Conservation (phyloP, 2,113 vertebrate genomes). For the Fulica atra region DNA sequence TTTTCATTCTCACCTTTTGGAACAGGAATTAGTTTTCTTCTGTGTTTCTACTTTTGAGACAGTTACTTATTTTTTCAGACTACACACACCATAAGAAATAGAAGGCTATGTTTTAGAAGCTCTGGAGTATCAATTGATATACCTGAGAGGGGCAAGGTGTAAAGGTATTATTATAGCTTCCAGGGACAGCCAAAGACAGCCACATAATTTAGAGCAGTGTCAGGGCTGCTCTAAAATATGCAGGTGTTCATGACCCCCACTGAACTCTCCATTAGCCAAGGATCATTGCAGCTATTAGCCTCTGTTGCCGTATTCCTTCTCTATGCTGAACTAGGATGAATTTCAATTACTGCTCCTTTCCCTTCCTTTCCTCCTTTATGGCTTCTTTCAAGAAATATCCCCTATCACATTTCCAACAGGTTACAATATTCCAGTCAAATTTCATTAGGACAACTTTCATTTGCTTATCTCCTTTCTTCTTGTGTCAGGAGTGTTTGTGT, state of each 20-base stretch:
- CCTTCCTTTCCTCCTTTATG: not conserved
- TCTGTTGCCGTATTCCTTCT: slow-evolving; percentile 32
- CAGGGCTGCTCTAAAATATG: slow-evolving; percentile 48
- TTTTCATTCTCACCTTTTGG: not conserved
- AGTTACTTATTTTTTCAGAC: not conserved
- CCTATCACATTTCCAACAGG: not conserved
- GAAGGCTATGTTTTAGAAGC: not conserved
- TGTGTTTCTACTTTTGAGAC: not conserved
- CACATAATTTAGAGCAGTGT: slow-evolving; percentile 27
- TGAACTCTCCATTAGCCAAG: slow-evolving; percentile 60
- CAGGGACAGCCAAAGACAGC: not conserved
- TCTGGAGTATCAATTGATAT: not conserved
- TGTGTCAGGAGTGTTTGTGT: slow-evolving; percentile 36
- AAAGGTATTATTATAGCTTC: slow-evolving; percentile 3
- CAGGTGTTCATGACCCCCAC: slow-evolving; percentile 48
- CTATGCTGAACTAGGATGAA: slow-evolving; percentile 52
- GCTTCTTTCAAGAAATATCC: slow-evolving; percentile 19
- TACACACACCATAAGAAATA: not conserved
- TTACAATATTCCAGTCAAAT: slow-evolving; percentile 59
- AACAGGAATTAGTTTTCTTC: not conserved
- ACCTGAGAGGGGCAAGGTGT: slow-evolving; percentile 13
- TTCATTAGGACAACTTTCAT: slow-evolving; percentile 28
- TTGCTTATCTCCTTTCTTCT: slow-evolving; percentile 55
- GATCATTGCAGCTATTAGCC: slow-evolving; percentile 67
- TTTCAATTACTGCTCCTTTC: slow-evolving; percentile 48